These are phyloP conservation scores for Caerostris darwini DNA, from an alignment of 1,140 invertebrate genomes.

Conservation along the genomic window DNA sequence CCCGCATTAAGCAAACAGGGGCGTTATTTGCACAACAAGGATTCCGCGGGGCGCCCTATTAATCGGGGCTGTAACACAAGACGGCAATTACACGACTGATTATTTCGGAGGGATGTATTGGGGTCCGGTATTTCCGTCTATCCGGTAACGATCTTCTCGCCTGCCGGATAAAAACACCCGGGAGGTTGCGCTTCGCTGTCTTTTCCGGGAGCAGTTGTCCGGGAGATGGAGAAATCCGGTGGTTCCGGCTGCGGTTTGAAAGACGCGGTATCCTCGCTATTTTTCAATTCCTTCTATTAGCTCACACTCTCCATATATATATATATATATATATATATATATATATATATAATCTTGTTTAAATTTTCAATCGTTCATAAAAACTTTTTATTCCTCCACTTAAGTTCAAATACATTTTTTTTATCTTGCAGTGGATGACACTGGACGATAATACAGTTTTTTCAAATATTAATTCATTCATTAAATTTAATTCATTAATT, in stretches of 20 bases:
- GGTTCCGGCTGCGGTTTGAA: not conserved
- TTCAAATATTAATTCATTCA: too few relatives aligned
- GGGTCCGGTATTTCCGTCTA: constrained; percentile 12
- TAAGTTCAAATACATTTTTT: too few relatives aligned
- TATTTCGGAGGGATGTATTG: constrained; percentile 34
- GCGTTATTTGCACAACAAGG: constrained; percentile 28
- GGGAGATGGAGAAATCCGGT: not conserved
- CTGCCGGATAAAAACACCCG: not conserved
- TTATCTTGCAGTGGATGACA: too few relatives aligned
- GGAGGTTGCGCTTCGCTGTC: not conserved
- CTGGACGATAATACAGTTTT: too few relatives aligned
- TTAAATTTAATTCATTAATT: too few relatives aligned
- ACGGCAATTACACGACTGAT: constrained; percentile 55
- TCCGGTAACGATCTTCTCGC: constrained; percentile 37
- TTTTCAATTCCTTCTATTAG: not conserved
- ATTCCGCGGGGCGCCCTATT: not conserved
- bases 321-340: too few relatives aligned
- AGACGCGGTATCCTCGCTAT: not conserved
- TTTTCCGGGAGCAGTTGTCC: constrained; percentile 11
- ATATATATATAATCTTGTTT: too few relatives aligned
- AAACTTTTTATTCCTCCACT: too few relatives aligned
- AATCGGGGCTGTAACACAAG: constrained; percentile 17
- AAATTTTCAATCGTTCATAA: too few relatives aligned
- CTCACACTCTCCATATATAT: too few relatives aligned
- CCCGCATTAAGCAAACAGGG: constrained; percentile 39